Base-by-base conservation (phyloP, 2,113 vertebrate genomes). In the Maccullochella peelii region DNA sequence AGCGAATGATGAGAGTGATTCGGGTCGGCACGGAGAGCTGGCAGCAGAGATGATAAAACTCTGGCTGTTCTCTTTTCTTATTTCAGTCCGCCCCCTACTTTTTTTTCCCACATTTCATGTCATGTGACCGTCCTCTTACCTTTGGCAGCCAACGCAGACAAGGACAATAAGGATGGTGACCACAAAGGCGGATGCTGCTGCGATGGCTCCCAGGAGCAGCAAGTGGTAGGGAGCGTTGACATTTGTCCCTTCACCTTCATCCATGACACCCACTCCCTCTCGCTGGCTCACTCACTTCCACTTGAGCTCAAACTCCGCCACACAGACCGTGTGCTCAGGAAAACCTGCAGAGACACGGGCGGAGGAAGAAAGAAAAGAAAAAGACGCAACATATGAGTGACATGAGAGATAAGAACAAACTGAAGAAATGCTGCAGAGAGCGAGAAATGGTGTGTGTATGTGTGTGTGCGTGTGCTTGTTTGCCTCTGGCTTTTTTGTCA, bases 141-240 rank as follows among this genome's bases (percentile, higher is more conserved):
- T 95, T 82, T 95, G 95, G 86, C 95, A 96, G 47, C 95, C 95
- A 38, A 96, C 93, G 58, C 95, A 96, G 77, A 96, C 90, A 47
- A 96, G 93, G 59, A 96, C 93, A 38, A 95, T 95, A 44, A 96
- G 80, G 83, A 96, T 93, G 85, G 95, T 96, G 90, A 96, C 95
- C 73, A 96, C 92, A 8, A 96, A 96, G 84, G 95, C 95, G 1
- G 95, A 96, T 0, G 95, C 94, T 8, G 95, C 95, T 2, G 95
- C 95, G 10, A 96, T 96, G 91, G 95, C 93, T 61, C 95, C 95
- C 86, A 96, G 90, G 58, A 96, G 91, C 80, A 96, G 93, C 90
- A 95, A 83, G 86, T 94, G 77, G 87, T 91, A 93, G 85, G 88
- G 63, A 50, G 55, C 55, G 9, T 83, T 85, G 15, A 10, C n/a